Evolutionary conservation across 2,888 invertebrate species (phyloP).

Genomic region (Acronicta aceris): DNA sequence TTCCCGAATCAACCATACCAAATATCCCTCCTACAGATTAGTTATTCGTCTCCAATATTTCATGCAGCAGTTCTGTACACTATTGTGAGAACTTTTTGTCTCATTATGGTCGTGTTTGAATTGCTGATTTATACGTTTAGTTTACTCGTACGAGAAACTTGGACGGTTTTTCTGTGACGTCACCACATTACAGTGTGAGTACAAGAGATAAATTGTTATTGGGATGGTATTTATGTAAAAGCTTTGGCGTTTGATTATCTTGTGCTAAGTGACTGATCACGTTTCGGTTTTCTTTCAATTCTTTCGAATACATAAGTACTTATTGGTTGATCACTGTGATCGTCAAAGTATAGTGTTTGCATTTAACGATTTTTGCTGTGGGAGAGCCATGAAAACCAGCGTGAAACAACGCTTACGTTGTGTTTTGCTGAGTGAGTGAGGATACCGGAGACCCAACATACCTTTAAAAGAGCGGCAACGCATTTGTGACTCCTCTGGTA

Average conservation of each 20-base stretch:
- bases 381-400: no score
- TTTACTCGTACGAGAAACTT: conserved; percentile 25
- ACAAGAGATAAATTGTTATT: conserved; percentile 8
- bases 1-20: background rate
- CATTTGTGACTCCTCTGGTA: no score
- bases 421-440: no score
- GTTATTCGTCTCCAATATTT: conserved; percentile 45
- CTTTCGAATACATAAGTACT: no score
- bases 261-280: no score
- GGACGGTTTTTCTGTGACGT: conserved; percentile 2
- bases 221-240: background rate
- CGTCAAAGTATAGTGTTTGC: no score
- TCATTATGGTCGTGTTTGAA: conserved; percentile 39
- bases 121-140: conserved; percentile 49
- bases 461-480: no score
- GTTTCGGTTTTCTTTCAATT: no score
- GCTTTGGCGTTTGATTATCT: conserved; percentile 1
- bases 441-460: no score
- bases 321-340: no score
- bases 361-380: no score
- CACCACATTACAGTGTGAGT: background rate
- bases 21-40: conserved; percentile 33
- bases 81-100: conserved; percentile 33
- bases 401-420: no score
- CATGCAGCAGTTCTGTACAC: conserved; percentile 22